Percentiles rank a stretch among this genome's conserved stretches.
phyloP scores from a whole-genome alignment of 2,888 invertebrate species.

The Thelaira solivaga region DNA sequence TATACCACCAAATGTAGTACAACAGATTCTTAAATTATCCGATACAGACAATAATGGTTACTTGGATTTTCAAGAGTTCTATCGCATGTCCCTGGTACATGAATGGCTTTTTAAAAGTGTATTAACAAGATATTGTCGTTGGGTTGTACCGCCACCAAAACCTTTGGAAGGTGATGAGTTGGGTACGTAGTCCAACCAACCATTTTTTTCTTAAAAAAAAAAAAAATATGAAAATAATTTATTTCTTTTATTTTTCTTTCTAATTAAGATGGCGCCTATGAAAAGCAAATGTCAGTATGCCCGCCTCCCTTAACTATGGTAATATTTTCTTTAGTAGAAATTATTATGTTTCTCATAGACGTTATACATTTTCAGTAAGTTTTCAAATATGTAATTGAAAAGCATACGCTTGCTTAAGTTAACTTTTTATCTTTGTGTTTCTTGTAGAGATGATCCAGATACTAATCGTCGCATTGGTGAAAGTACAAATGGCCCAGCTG shows the following conservation, averaged over 20 bases:
- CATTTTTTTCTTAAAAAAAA: not conserved
- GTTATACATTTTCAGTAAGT: constrained; percentile 76
- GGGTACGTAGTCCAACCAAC: constrained; percentile 67
- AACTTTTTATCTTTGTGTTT: not conserved
- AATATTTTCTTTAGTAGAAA: constrained; percentile 91
- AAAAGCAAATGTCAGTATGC: constrained; percentile 93
- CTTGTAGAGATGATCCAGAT: constrained; percentile 74
- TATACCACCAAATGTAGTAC: constrained; percentile 83
- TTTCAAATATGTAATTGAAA: not conserved
- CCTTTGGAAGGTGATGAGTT: constrained; percentile 74
- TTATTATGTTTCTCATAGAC: constrained; percentile 81
- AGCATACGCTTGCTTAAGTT: not conserved
- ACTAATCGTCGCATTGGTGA: constrained; percentile 73
- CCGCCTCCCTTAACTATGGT: constrained; percentile 96
- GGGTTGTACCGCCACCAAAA: constrained; percentile 74
- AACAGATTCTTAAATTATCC: constrained; percentile 82
- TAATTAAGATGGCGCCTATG: constrained; percentile 85
- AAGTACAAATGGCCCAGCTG: constrained; percentile 84
- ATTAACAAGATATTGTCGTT: constrained; percentile 73
- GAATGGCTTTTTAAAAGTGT: constrained; percentile 77
- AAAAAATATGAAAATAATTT: not conserved
- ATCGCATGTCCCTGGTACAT: constrained; percentile 80
- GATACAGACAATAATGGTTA: constrained; percentile 82
- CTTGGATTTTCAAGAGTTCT: constrained; percentile 84
- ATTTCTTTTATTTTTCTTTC: not conserved